These are phyloP conservation scores for Pyrochroa serraticornis DNA, from an alignment of 2,888 invertebrate species.

Conservation along the genomic window DNA sequence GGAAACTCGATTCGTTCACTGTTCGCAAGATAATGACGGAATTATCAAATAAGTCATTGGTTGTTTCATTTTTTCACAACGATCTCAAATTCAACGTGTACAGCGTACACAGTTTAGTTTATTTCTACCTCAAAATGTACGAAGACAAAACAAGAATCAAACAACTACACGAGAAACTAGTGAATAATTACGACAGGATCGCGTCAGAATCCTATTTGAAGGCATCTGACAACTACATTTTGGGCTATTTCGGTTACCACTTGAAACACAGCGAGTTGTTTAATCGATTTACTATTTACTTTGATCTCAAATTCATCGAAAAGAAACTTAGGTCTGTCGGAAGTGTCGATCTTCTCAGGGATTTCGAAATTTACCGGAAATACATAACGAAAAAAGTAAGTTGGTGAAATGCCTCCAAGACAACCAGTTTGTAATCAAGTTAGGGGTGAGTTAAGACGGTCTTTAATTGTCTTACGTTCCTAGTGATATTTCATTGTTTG, in stretches of 20 bases:
- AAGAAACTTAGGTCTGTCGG: slow-evolving; percentile 72
- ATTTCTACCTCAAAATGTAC: slow-evolving; percentile 14
- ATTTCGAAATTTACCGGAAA: slow-evolving; percentile 68
- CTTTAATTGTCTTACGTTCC: too few species aligned
- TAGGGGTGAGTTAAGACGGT: too few species aligned
- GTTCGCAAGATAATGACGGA: slow-evolving; percentile 69
- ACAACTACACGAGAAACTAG: slow-evolving; percentile 19
- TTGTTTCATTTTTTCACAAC: slow-evolving; percentile 67
- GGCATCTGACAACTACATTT: slow-evolving; percentile 62
- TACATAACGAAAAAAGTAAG: slow-evolving; percentile 64
- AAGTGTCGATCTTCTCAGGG: slow-evolving; percentile 71
- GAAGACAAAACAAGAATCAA: slow-evolving; percentile 4
- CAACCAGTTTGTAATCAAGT: slow-evolving; percentile 2
- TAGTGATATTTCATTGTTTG: too few species aligned
- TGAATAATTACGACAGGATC: slow-evolving; percentile 2
- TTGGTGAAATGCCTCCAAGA: slow-evolving; percentile 32
- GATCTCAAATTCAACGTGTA: slow-evolving; percentile 69
- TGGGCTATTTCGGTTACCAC: slow-evolving; percentile 75
- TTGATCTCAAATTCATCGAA: slow-evolving; percentile 73
- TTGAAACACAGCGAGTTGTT: slow-evolving; percentile 64
- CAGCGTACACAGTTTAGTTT: slow-evolving; percentile 63
- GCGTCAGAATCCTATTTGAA: neutral
- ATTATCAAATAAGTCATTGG: slow-evolving; percentile 70
- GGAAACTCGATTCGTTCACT: slow-evolving; percentile 57
- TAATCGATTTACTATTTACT: slow-evolving; percentile 66